Evolutionary conservation across 1,140 invertebrate genomes (phyloP), one percentile per base, ranked within the genome.

Genomic region (Zaprionus taronus): DNA sequence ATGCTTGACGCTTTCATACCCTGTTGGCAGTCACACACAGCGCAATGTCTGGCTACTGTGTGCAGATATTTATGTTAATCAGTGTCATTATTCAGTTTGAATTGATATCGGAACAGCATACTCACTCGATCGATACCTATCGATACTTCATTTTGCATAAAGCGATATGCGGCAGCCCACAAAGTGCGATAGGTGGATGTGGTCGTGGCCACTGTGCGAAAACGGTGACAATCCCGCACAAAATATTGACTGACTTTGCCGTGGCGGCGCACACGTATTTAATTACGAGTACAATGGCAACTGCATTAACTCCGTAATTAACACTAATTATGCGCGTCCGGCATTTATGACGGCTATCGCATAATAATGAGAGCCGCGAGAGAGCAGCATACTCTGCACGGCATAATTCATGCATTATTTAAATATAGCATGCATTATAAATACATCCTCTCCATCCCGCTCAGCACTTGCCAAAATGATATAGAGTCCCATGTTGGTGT

Each of bases 231-330:
- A 24, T 51, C 11, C 47, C 4, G 47, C 47, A 17, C n/a, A 24
- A 12, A 51, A 24, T 51, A 51, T 51, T 51, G 47, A 51, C 11
- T 51, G 26, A 58, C 55, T 58, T 49, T 28, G 14, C 38, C 55
- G 41, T 44, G 17, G n/a, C 12, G 20, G 11, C 20, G 22, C 47
- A 51, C 47, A 51, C 63, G 70, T 81, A 72, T 78, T 77, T 55
- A 84, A 78, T 78, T 65, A 65, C 31, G 62, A 65, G 49, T 69
- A 72, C 75, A 84, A 84, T 84, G 77, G 82, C 71, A 71, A 84
- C 78, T 84, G 81, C 82, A 85, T 85, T 85, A 85, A 85, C 77
- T 85, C 81, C 75, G 83, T 85, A 85, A 85, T 84, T 85, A 85
- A 85, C 81, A 85, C 82, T 85, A 84, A 81, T 85, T 85, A 85